Evolutionary conservation across 1,140 invertebrate species (phyloP).

Genomic region (Achroia grisella): DNA sequence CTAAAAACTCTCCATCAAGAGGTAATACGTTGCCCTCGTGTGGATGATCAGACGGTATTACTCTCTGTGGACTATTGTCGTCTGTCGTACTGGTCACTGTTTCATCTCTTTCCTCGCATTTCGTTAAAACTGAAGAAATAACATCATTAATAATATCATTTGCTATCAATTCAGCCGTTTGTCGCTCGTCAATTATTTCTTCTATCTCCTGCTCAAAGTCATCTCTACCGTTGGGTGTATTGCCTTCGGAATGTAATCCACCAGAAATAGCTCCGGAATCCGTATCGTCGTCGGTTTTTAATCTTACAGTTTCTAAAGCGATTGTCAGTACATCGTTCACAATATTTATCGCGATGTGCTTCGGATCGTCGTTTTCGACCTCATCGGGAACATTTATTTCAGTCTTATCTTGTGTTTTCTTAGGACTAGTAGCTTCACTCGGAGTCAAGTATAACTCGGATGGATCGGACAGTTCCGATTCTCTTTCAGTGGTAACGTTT

Average conservation of each 20-base stretch:
- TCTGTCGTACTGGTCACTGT: slow-evolving; percentile 9
- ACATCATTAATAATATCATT: slow-evolving; percentile 50
- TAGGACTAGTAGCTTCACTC: slow-evolving; percentile 73
- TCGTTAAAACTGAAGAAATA: slow-evolving; percentile 33
- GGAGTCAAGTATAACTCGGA: slow-evolving; percentile 77
- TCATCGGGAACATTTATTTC: slow-evolving; percentile 72
- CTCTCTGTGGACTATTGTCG: slow-evolving; percentile 34
- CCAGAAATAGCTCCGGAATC: slow-evolving; percentile 63
- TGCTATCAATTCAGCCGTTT: slow-evolving; percentile 43
- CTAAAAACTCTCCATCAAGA: slow-evolving; percentile 60
- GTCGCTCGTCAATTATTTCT: slow-evolving; percentile 48
- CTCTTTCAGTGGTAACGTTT: slow-evolving; percentile 48
- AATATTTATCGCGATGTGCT: slow-evolving; percentile 64
- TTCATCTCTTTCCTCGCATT: slow-evolving; percentile 29
- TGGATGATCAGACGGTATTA: slow-evolving; percentile 45
- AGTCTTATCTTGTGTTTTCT: slow-evolving; percentile 62
- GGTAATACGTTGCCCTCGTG: slow-evolving; percentile 65
- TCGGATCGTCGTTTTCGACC: slow-evolving; percentile 69
- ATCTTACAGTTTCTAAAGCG: slow-evolving; percentile 64
- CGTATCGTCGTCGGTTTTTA: slow-evolving; percentile 60
- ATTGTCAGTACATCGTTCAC: slow-evolving; percentile 68
- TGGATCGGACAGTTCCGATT: slow-evolving; percentile 72
- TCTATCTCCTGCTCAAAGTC: slow-evolving; percentile 63
- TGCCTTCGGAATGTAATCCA: slow-evolving; percentile 58
- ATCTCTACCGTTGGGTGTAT: slow-evolving; percentile 62